Evolutionary conservation across 2,113 vertebrate genomes (phyloP).

Genomic region (Alexandromys fortis): DNA sequence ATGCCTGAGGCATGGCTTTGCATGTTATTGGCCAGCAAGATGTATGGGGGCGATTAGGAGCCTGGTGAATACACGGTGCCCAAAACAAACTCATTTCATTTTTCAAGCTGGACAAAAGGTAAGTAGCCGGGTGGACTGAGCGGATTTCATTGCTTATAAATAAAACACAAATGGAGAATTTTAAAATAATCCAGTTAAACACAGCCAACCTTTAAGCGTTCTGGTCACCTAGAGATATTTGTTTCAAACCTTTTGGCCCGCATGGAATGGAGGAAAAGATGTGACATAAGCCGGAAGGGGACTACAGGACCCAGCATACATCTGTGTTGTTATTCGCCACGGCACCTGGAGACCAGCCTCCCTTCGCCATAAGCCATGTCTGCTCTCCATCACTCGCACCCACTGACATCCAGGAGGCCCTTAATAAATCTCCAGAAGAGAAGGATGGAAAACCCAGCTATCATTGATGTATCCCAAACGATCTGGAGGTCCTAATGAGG

Average conservation of each 20-base stretch:
- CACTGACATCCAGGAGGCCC: not conserved
- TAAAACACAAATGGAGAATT: conserved; percentile 33
- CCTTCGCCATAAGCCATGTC: not conserved
- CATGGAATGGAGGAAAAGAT: not conserved
- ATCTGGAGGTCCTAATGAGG: not conserved
- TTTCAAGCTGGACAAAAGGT: conserved; percentile 43
- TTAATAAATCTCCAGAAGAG: not conserved
- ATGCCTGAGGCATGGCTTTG: conserved; percentile 14
- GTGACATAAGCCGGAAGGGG: not conserved
- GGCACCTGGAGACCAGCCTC: not conserved
- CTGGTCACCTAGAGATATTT: not conserved
- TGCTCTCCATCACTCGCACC: not conserved
- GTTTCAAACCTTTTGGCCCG: not conserved
- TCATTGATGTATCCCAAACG: not conserved
- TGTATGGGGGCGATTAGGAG: not conserved
- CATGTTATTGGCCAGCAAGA: conserved; percentile 7
- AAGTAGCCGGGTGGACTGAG: not conserved
- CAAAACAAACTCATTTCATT: conserved; percentile 14
- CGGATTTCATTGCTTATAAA: conserved; percentile 31
- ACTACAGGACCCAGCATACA: not conserved
- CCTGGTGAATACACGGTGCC: not conserved
- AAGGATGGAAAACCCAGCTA: not conserved
- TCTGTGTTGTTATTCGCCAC: not conserved
- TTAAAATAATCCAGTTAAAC: conserved; percentile 8
- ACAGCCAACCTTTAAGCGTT: not conserved